Base-by-base conservation (phyloP, 2,113 vertebrate species). In the Physeter macrocephalus region DNA sequence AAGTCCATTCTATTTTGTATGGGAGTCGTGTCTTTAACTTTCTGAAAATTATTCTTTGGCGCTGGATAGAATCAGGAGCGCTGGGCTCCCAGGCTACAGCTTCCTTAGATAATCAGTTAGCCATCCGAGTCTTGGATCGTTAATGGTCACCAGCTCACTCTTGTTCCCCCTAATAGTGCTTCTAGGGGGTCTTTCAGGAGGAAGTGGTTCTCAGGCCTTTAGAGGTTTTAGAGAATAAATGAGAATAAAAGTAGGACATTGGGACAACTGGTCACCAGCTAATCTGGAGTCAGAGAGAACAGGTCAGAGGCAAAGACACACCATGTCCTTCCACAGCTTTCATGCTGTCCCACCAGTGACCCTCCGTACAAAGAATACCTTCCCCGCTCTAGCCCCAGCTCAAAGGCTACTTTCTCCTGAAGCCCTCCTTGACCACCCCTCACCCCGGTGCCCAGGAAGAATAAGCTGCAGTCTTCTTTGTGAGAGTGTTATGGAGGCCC, bases 41-140 rank as follows among this genome's bases (percentile, higher is more conserved):
- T 69, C 57, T 59, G 17, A 83, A 83, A 90, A 66, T 54, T 36
- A 17, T 54, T 49, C 36, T 93, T 64, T 89, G 74, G 49, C 31
- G 36, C 5, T 39, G 15, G 46, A 8, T 39, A 77, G 78, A 90
- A 80, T 36, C 31, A 20, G 61, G 21, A 20, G 61, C 17, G 9
- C 31, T 25, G 11, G 18, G 39, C 7, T 34, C 21, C 8, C 17
- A 20, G 27, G 9, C 31, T 31, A 0, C 13, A 61, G 39, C 74
- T 36, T 54, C 8, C 18, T 29, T 66, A 15, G 64, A 36, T 25
- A 46, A 74, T 34, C 34, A 39, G 9, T 20, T 6, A n/a, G 29
- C 31, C 49, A 3, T 21, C n/a, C 12, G 54, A 97, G 52, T 46
- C 36, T 34, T 84, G 54, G 39, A 8, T 49, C 29, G 5, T 71